Percentiles rank a stretch among this genome's conserved stretches.
Evolutionary conservation across 2,797 vertebrate genomes (phyloP).

Genomic region (Hirundo rustica): DNA sequence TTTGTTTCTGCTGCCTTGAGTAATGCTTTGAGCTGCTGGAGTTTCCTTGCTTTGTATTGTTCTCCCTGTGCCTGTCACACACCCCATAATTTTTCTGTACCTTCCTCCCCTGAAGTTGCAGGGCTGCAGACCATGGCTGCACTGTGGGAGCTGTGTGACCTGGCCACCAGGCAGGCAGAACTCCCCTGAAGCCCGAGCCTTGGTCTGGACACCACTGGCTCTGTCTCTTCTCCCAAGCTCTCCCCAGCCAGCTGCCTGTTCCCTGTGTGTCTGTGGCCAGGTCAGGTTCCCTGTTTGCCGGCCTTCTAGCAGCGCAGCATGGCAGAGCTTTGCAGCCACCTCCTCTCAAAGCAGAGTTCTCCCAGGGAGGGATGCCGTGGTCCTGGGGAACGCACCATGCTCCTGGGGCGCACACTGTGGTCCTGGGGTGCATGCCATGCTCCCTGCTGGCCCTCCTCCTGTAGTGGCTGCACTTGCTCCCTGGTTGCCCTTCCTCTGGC

Average conservation of each 20-base stretch:
- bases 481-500: not conserved
- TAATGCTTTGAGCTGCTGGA: not conserved
- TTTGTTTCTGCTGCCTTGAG: not conserved
- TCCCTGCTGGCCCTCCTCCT: not conserved
- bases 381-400: not conserved
- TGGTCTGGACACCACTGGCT: not conserved
- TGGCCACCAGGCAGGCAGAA: fast-evolving
- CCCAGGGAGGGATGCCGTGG: not conserved
- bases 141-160: not conserved
- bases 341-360: not conserved
- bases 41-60: not conserved
- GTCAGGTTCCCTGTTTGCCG: not conserved
- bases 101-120: not conserved
- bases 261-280: fast-evolving
- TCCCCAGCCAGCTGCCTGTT: not conserved
- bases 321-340: not conserved
- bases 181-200: not conserved
- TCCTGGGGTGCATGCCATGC: not conserved
- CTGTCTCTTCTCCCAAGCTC: not conserved
- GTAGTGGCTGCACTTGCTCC: not conserved
- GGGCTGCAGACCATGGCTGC: not conserved
- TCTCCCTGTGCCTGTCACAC: not conserved
- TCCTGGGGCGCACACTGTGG: not conserved
- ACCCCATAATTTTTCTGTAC: not conserved
- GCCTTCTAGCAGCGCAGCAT: fast-evolving